Evolutionary conservation across 2,888 invertebrate genomes (phyloP), one percentile per base, ranked within the genome.

Genomic region (Argynnis bischoffii): DNA sequence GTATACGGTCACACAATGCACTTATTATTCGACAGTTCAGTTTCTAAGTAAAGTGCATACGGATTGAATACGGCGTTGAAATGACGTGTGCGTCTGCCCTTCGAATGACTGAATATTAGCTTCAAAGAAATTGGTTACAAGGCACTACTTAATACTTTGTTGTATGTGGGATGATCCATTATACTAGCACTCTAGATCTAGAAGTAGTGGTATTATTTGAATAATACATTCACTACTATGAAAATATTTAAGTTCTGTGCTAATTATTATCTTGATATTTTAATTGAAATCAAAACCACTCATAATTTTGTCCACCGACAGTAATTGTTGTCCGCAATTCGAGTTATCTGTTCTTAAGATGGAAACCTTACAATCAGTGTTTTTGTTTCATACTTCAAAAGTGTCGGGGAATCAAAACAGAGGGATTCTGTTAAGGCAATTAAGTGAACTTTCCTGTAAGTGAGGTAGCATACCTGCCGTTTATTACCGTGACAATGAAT

Each of bases 1-100:
- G 82, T 88, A 88, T 91, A 88, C 85, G 90, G 90, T 82, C 86
- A 84, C 88, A 92, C 92, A 92, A 91, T 92, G 91, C 90, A 90
- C 87, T 91, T 91, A 85, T 92, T 92, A 91, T 91, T 92, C 91
- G 90, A 81, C 91, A 87, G 90, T 89, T 85, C 86, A 78, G 83
- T 84, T 91, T 91, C 92, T 92, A 88, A 90, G 91, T 91, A 91
- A 92, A 92, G 80, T 89, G 90, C 89, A 89, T 87, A 85, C 84
- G 83, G 84, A 82, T 83, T 85, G 84, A 84, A 86, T 87, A 81
- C 84, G 80, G 81, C 79, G 81, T 82, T 77, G 80, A 81, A 83
- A 85, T 86, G 87, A 86, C 82, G 83, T 82, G 80, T 83, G 82
- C 77, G 90, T 89, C 89, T 89, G 89, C 82, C 84, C 81, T 87